Conservation (phyloP, 2,113 vertebrate species). For the Ellobius talpinus region DNA sequence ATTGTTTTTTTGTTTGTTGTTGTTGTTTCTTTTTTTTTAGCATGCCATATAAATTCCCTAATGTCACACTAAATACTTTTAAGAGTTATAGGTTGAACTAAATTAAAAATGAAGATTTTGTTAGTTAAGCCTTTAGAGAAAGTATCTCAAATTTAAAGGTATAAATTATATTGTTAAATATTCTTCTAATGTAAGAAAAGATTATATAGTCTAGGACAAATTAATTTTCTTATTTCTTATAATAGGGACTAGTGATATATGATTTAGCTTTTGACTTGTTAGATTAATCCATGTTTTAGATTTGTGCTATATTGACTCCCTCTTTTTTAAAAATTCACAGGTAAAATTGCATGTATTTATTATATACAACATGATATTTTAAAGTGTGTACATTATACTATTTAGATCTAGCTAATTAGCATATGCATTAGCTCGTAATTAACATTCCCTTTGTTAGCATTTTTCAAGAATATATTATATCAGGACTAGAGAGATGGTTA, state of each 20-base stretch:
- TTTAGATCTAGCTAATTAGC: background rate
- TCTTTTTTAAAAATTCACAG: background rate
- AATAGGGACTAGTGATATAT: conserved; percentile 1
- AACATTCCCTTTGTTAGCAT: background rate
- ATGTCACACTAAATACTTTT: conserved; percentile 57
- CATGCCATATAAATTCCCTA: conserved; percentile 54
- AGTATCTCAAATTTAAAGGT: conserved; percentile 49
- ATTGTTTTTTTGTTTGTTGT: background rate
- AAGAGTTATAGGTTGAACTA: conserved; percentile 61
- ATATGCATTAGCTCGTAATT: background rate
- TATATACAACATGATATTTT: background rate
- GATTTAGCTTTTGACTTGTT: conserved; percentile 57
- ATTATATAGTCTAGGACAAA: conserved; percentile 25
- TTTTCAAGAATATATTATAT: background rate
- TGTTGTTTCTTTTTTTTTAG: background rate
- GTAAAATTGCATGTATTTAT: background rate
- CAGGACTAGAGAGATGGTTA: background rate
- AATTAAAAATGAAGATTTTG: conserved; percentile 58
- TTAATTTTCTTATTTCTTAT: conserved; percentile 58
- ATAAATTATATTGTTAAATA: conserved; percentile 60
- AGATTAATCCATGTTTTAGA: conserved; percentile 43
- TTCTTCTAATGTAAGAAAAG: conserved; percentile 28
- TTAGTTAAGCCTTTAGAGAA: conserved; percentile 51
- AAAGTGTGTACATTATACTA: background rate
- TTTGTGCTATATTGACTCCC: background rate